Base-by-base conservation (phyloP, 2,797 vertebrate genomes). In the Onychomys leucogaster region DNA sequence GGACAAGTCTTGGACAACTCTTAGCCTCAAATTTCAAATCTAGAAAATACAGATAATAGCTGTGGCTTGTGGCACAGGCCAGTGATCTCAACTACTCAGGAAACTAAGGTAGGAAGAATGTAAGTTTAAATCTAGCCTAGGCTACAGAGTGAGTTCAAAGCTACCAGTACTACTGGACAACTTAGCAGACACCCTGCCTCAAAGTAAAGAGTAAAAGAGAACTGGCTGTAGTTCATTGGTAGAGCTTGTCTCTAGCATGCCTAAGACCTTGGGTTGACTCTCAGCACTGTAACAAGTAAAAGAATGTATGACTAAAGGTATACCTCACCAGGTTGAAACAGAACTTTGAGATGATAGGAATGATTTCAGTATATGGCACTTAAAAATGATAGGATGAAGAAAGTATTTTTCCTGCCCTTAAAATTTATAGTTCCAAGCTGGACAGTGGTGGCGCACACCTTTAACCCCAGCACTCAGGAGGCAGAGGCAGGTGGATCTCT, bases 331-430 rank as follows among this genome's bases (percentile, higher is more conserved):
- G 13, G 78, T 86, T 92, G 55, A 86, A 69, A 75, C 19, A 59
- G 21, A 59, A 59, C 1, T 59, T 59, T 37, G 57, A 86, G 17
- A 67, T 86, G 34, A 77, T 61, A 73, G 57, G 49, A 69, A 88
- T 21, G 23, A 71, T 90, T 96, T 84, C 84, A 83, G 34, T 67
- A 49, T 90, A 80, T 93, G 34, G 16, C 80, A 93, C 55, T 89
- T 95, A 81, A 84, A 95, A 88, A 89, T 93, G 32, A 23, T 75
- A 67, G 61, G 32, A 89, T 17, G 73, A 63, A 86, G 71, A 95
- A 94, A 76, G 92, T 7, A 59, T 55, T 69, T 91, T 96, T 89
- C 93, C 91, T 96, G 73, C 27, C 29, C 16, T 94, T 96, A 94
- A 90, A 19, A 91, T 88, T 86, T 82, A 75, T 65, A 97, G 41